Conservation (phyloP, 64 coral and sea anemone species). For the Astreopora myriophthalma region DNA sequence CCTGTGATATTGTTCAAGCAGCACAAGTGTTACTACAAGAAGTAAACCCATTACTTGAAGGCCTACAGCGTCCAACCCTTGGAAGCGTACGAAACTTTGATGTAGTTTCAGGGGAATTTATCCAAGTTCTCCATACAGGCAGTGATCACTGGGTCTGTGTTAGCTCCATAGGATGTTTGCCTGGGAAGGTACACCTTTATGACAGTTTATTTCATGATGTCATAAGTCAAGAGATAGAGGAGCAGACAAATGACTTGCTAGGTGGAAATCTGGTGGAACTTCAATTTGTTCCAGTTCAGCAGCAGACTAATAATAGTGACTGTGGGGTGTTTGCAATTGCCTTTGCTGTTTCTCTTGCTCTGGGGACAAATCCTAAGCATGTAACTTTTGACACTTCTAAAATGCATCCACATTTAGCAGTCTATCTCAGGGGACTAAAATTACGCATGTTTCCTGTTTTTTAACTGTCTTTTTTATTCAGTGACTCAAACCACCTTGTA, state of each 20-base stretch:
- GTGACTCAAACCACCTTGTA: neutral
- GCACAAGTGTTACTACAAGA: constrained; percentile 37
- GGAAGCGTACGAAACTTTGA: constrained; percentile 52
- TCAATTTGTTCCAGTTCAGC: neutral
- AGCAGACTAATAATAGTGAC: neutral
- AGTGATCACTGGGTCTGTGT: constrained; percentile 26
- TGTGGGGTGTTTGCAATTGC: constrained; percentile 5
- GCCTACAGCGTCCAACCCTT: constrained; percentile 49
- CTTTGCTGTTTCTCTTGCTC: neutral
- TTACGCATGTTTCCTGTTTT: neutral
- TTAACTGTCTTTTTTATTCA: neutral
- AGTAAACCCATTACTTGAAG: constrained; percentile 35
- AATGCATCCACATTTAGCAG: neutral
- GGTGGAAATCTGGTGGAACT: constrained; percentile 46
- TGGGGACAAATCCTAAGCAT: neutral
- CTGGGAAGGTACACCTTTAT: constrained; percentile 54
- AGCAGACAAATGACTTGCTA: too few relatives aligned
- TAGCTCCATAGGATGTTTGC: constrained; percentile 27
- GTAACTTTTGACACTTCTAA: neutral
- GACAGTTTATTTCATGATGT: constrained; percentile 63
- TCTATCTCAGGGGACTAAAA: neutral
- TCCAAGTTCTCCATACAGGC: constrained; percentile 52
- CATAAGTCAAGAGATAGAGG: constrained; percentile 53
- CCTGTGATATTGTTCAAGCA: neutral
- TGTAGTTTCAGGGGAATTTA: neutral